Base-by-base conservation (phyloP, 2,888 invertebrate species). In the Cyrtodaria siliqua region DNA sequence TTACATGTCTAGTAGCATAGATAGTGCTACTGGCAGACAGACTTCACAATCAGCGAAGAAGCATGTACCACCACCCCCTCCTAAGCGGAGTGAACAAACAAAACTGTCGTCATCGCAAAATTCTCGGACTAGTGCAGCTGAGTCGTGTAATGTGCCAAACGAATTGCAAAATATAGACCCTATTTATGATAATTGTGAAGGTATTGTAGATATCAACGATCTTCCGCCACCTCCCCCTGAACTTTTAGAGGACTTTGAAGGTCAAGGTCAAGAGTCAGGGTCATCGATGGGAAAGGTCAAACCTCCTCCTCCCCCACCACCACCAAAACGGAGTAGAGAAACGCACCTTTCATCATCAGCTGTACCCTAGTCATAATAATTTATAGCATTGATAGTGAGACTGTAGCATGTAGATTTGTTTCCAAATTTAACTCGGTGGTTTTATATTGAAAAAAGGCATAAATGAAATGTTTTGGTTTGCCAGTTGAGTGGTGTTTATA, bases 181-280 rank as follows among this genome's bases (percentile, higher is more conserved):
- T 24, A 79, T 88, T 26, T 88, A 86, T 59, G 88, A 83, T 62
- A 89, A 86, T 57, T 87, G 85, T 83, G 89, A 89, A 63, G 87
- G 88, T 59, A 83, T 90, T 18, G 70, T 89, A 72, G 89, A 91
- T 61, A 89, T 91, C 23, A 89, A 90, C 66, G 90, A 90, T 55
- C 85, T 91, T 61, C 91, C 91, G 9, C 90, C 88, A 6, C 91
- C 91, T 9, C 91, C 91, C 24, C 91, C 91, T 20, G 91, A 91
- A 77, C 69, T 91, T 18, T 79, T 91, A 23, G 86, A 85, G 40
- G 89, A 86, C 38, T 82, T 86, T 38, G 75, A 44, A 44, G n/a
- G 44, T 44, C 44, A 44, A 4, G 12, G n/a, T 2, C 18, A 57
- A 57, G 38, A 23, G 14, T 38, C 14, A 14, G 63, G 23, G 14